Evolutionary conservation across 2,797 vertebrate species (phyloP), one percentile per base, ranked within the genome.

Genomic region (Dendrocincla tyrannina): DNA sequence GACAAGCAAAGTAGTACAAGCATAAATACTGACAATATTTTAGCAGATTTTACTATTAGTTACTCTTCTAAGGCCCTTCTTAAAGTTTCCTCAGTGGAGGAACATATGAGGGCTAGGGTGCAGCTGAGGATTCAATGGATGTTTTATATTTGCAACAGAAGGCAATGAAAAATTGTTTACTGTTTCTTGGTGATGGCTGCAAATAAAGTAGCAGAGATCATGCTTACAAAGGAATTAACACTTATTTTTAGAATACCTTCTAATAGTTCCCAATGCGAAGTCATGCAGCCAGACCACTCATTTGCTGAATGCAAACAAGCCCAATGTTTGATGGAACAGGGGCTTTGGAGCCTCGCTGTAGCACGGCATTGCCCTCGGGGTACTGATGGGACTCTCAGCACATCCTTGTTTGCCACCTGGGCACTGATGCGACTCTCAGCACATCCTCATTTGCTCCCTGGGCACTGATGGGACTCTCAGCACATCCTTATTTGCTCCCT

Each of bases 31-130:
- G 15, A 19, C 7, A 74, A 33, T 19, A 55, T 60, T 67, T 77
- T 49, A 59, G 22, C 39, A 55, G 35, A 63, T n/a, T 76, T 77
- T 39, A 52, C 41, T 68, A n/a, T 19, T 24, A 60, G 44, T 13
- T 76, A 11, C 17, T 70, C 19, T 62, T 39, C 25, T 55, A 27
- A 50, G 17, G 30, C 6, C 7, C 8, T 41, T 77, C 32, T 24
- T 47, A 20, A 79, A 50, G 8, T 33, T 18, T 82, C 13, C 37
- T 84, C 28, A 55, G 2, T 0, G 33, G 25, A 81, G n/a, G 14
- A 7, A 78, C 10, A 9, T 4, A 25, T 0, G 0, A 84, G 10
- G 15, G 86, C 17, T 7, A 33, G 6, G 15, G 7, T 1, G 64
- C 19, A 91, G 28, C 6, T 39, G 7, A 18, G 0, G 28, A 39